Base-by-base conservation (phyloP, 1,140 invertebrate species). In the Polypedilum vanderplanki region DNA sequence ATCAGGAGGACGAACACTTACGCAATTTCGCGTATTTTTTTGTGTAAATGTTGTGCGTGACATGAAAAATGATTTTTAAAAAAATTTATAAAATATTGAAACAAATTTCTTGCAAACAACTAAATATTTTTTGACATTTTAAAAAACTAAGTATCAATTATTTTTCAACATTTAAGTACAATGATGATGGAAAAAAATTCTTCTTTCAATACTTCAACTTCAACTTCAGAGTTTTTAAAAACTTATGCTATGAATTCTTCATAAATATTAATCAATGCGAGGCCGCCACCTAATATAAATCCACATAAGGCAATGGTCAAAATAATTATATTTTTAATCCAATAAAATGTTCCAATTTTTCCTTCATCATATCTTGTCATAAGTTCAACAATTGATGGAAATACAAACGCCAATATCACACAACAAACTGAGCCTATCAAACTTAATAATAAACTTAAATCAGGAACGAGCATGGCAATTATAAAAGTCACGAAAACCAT, bases 371-470 rank as follows among this genome's bases (percentile, higher is more conserved):
- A 15, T 57, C 7, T 22, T 3, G 20, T 70, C 1, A 92, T 85
- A 75, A 96, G 86, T 78, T 98, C 93, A 73, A 98, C 90, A 15
- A 96, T 83, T 1, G 95, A 91, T 1, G 96, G 96, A 78, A 97
- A 92, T 12, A 98, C 86, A 0, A 98, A 85, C 0, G 94, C 94
- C 70, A 97, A 84, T 0, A 92, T 89, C 24, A 93, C 93, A 77
- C 93, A 94, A 80, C 91, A 92, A 4, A 97, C 85, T 0, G 96
- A 93, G 1, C 96, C 96, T 65, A 97, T 91, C 67, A 97, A 84
- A 0, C 95, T 95, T 76, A 98, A 97, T 81, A 97, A 90, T 1
- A 94, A 84, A 65, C 92, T 91, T 74, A 98, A 84, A 78, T 94
- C 85, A 0, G 95, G 94, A 75, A 98, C 90, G 0, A 88, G 85